Percentiles rank a stretch among this genome's conserved stretches.
Evolutionary conservation across 2,888 invertebrate genomes (phyloP).

Genomic region (Cataglyphis cursor): DNA sequence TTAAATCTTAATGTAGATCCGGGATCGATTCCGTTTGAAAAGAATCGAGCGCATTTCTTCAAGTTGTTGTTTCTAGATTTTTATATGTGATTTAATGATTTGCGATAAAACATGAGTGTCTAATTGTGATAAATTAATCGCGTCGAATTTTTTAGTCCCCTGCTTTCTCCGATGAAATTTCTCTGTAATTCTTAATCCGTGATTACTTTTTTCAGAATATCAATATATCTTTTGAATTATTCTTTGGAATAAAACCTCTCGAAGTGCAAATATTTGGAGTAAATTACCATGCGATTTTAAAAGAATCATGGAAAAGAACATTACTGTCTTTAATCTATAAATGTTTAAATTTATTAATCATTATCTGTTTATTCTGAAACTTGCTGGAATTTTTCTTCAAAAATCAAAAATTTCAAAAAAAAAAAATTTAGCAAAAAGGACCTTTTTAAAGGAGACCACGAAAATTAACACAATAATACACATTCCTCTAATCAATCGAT

Average conservation of each 20-base stretch:
- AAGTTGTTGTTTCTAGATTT: not conserved
- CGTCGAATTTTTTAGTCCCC: not conserved
- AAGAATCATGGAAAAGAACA: not conserved
- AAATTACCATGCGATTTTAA: not conserved
- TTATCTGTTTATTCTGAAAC: not conserved
- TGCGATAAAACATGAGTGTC: not conserved
- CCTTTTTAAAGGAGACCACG: not conserved
- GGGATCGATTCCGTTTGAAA: conserved; percentile 12
- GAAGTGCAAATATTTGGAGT: not conserved
- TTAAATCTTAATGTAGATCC: conserved; percentile 22
- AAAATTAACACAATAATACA: not conserved
- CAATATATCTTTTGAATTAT: not conserved
- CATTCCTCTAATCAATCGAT: not conserved
- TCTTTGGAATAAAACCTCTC: not conserved
- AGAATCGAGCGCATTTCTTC: not conserved
- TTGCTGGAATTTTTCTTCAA: not conserved
- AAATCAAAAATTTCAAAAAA: not conserved
- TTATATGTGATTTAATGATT: not conserved
- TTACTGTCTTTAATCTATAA: not conserved
- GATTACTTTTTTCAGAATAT: no score
- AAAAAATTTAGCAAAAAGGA: not conserved
- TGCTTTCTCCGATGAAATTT: not conserved
- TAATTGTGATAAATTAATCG: conserved; percentile 8
- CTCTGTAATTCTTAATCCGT: conserved; percentile 9
- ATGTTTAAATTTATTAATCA: not conserved